A percentile compares a stretch with the other conserved stretches of the same genome.
Conservation (phyloP, 1,140 invertebrate genomes). For the Parapsyche elsis region DNA sequence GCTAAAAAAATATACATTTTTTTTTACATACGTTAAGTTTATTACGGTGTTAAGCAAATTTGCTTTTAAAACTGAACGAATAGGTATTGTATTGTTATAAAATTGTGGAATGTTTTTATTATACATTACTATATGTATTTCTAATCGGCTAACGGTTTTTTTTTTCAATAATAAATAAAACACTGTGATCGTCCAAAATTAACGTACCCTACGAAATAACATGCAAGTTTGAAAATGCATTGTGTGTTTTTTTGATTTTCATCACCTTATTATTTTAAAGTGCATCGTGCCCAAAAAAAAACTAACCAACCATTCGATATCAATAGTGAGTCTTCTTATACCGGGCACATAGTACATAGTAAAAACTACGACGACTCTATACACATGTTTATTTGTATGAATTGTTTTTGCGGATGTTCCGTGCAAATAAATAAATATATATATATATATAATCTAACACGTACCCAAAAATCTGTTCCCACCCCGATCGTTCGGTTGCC, state of each 20-base stretch:
- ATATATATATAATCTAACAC: background rate
- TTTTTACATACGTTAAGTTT: background rate
- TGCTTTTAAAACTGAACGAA: no score
- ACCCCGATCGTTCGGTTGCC: background rate
- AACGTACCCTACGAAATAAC: background rate
- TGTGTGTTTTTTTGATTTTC: background rate
- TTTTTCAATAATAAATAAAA: background rate
- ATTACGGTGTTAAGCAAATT: background rate
- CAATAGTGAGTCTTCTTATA: background rate
- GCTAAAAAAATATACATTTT: no score
- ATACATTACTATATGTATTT: background rate
- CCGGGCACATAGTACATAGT: no score
- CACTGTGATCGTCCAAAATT: background rate
- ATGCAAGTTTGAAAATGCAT: conserved; percentile 9
- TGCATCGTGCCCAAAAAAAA: conserved; percentile 16
- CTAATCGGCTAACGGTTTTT: background rate
- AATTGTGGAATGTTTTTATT: conserved; percentile 9
- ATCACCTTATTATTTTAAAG: background rate
- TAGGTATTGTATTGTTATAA: background rate
- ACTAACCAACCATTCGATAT: conserved; percentile 23
- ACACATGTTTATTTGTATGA: background rate
- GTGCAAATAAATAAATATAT: no score
- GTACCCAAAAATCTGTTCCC: background rate
- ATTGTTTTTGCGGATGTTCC: background rate
- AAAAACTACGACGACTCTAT: background rate